Evolutionary conservation across 2,113 vertebrate species (phyloP).

Genomic region (Litocranius walleri): DNA sequence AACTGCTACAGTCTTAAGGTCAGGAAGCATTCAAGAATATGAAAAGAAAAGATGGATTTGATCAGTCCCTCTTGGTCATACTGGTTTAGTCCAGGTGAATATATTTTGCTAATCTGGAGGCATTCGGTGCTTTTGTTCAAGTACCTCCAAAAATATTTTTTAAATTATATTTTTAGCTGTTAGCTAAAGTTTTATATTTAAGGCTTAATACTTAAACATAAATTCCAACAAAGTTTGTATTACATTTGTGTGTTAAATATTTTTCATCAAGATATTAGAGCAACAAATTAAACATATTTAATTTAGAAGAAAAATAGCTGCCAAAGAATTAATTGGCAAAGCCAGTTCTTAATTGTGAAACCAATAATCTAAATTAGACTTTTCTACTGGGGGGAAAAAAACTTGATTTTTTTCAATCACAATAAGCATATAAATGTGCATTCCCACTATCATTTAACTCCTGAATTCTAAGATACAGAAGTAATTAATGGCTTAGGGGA

Average conservation of each 20-base stretch:
- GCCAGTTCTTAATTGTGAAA: not conserved
- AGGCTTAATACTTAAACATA: not conserved
- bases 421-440: not conserved
- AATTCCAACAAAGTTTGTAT: not conserved
- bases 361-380: not conserved
- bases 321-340: not conserved
- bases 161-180: not conserved
- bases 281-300: not conserved
- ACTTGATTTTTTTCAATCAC: not conserved
- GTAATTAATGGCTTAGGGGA: not conserved
- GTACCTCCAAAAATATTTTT: not conserved
- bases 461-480: not conserved
- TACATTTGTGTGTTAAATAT: not conserved
- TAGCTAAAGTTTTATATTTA: not conserved
- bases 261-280: not conserved
- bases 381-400: not conserved
- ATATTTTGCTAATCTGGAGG: not conserved
- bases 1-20: not conserved
- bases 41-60: not conserved
- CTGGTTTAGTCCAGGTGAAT: not conserved
- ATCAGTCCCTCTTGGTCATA: not conserved
- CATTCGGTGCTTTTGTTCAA: not conserved
- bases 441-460: not conserved
- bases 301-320: not conserved
- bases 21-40: not conserved